These are phyloP conservation scores for Gallinago jamesoni DNA, from an alignment of 2,113 vertebrate genomes.

Conservation along the genomic window DNA sequence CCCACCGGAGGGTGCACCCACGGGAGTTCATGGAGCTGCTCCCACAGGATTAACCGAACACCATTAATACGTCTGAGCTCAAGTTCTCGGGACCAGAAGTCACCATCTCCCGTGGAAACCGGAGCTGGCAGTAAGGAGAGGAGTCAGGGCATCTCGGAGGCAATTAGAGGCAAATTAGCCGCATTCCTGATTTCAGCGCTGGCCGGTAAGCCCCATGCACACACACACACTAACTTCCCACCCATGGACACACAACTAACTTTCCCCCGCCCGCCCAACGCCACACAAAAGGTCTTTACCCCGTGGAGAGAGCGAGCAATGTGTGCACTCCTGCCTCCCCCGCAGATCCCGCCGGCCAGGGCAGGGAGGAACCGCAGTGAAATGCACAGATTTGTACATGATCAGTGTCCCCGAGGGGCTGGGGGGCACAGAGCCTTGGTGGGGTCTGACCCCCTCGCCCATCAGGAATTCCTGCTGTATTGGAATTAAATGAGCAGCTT, in stretches of 20 bases:
- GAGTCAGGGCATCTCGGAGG: not conserved
- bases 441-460: fast-evolving
- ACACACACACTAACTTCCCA: not conserved
- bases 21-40: not conserved
- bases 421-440: not conserved
- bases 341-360: fast-evolving
- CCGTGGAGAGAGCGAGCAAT: not conserved
- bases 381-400: fast-evolving
- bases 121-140: not conserved
- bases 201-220: not conserved
- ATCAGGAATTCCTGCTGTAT: fast-evolving
- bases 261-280: not conserved
- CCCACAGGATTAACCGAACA: not conserved
- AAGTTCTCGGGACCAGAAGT: not conserved
- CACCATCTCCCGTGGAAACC: not conserved
- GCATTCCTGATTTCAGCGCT: not conserved
- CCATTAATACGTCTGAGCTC: not conserved
- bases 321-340: not conserved
- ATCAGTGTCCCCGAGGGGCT: fast-evolving
- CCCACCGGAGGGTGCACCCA: fast-evolving
- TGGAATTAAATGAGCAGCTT: not conserved
- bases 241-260: too few species aligned
- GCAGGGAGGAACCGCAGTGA: not conserved
- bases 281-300: not conserved
- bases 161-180: not conserved